Percentiles rank a stretch among this genome's conserved stretches.
These are phyloP conservation scores for Rhingia rostrata DNA, from an alignment of 2,888 invertebrate genomes.

Conservation along the genomic window DNA sequence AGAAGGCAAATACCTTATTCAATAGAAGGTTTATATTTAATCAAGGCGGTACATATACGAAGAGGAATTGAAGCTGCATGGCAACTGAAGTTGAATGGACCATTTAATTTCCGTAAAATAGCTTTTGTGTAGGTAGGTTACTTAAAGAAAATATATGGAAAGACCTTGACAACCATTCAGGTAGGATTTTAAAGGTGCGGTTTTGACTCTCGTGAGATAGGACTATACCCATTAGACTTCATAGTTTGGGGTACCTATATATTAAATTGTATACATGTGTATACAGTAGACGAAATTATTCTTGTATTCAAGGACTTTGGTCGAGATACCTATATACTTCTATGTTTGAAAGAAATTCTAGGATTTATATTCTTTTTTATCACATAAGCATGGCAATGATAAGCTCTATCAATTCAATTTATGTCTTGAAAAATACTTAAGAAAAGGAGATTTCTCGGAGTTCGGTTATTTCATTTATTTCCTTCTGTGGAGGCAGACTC, in stretches of 20 bases:
- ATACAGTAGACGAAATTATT: too few relatives aligned
- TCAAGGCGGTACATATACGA: neutral
- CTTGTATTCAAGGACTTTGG: too few relatives aligned
- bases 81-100: conserved; percentile 42
- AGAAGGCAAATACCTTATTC: conserved; percentile 22
- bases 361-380: too few relatives aligned
- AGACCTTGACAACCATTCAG: conserved; percentile 1
- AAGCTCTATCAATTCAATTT: neutral
- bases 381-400: neutral
- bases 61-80: conserved; percentile 2
- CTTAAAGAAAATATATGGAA: neutral
- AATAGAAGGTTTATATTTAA: conserved; percentile 36
- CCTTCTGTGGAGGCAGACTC: too few relatives aligned
- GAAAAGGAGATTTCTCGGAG: too few relatives aligned
- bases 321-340: too few relatives aligned
- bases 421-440: too few relatives aligned
- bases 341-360: too few relatives aligned
- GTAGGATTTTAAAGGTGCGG: conserved; percentile 15
- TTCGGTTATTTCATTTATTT: too few relatives aligned
- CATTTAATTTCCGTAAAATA: conserved; percentile 42
- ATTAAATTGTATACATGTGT: too few relatives aligned
- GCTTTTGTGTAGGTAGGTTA: neutral
- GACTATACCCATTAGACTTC: neutral
- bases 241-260: neutral
- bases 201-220: neutral